phyloP scores from a whole-genome alignment of 1,140 invertebrate species.

The Xylocopa sonorina region DNA sequence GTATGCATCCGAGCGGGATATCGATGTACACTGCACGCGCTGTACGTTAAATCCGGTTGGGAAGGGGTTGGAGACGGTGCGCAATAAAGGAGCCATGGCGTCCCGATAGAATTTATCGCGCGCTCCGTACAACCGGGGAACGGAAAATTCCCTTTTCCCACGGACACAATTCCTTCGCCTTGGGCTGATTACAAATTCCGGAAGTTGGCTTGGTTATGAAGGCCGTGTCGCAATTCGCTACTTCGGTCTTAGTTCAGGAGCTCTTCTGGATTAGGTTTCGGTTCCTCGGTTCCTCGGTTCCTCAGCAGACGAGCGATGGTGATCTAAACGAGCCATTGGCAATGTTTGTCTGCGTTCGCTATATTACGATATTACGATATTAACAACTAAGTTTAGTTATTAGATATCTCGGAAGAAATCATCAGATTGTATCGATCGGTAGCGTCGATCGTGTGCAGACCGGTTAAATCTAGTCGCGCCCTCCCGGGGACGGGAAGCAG shows the following conservation, averaged over 20 bases:
- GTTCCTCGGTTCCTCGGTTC: not conserved
- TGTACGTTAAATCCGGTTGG: slow-evolving; percentile 35
- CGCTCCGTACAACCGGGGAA: too few relatives aligned
- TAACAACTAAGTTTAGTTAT: too few relatives aligned
- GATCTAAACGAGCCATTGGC: too few relatives aligned
- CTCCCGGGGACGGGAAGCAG: rapidly evolving
- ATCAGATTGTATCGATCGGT: too few relatives aligned
- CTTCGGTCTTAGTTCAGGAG: not conserved
- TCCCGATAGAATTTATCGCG: slow-evolving; percentile 41
- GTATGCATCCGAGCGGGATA: slow-evolving; percentile 11
- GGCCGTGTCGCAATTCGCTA: not conserved
- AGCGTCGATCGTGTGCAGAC: too few relatives aligned
- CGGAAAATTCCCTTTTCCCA: slow-evolving; percentile 32
- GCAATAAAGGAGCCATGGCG: slow-evolving; percentile 33
- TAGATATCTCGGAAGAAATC: too few relatives aligned
- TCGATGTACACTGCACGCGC: slow-evolving; percentile 25
- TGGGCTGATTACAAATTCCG: slow-evolving; percentile 42
- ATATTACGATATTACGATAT: too few relatives aligned
- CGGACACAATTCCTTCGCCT: not conserved
- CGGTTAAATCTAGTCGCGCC: too few relatives aligned
- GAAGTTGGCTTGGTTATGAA: slow-evolving; percentile 9
- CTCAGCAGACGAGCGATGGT: too few relatives aligned
- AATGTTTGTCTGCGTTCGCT: too few relatives aligned
- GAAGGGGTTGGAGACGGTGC: not conserved
- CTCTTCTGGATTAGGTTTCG: not conserved